Base-by-base conservation (phyloP, 2,888 invertebrate genomes). In the Perizoma affinitatum region DNA sequence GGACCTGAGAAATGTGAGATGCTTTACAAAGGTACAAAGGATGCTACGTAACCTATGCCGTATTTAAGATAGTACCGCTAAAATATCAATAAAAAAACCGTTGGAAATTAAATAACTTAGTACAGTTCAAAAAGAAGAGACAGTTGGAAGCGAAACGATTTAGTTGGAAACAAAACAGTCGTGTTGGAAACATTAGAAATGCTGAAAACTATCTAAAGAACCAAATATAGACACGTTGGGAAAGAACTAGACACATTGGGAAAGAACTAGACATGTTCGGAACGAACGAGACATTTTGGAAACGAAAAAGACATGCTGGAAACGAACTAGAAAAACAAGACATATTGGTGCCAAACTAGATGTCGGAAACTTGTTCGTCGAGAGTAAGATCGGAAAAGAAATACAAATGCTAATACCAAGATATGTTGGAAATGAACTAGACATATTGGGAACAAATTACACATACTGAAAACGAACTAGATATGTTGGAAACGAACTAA, bases 401-500 rank as follows among this genome's bases (percentile, higher is more conserved):
- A n/a, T n/a, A n/a, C n/a, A n/a, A n/a, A n/a, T n/a, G 11, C 11
- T 11, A 5, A 11, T 44, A 11, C 4, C 33, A 34, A 46, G 5
- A 46, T 10, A 34, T 4, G 9, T 34, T 46, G 46, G 35, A 51
- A 34, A 51, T 8, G n/a, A 42, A 35, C 34, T 10, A 47, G 40
- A n/a, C 34, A 45, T 5, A 38, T 40, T 10, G 40, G n/a, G 10
- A 44, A 44, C 43, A 5, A 50, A 55, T 33, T 42, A 22, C 10
- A 49, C 7, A 38, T 6, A 38, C 47, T 36, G 35, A 9, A 50
- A 50, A 45, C 10, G 35, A 47, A 34, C 50, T 50, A 40, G 9
- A 51, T 38, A 38, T 7, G 42, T 51, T 1, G 8, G 38, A 4
- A 4, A 38, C 38, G 38, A 7, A 38, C 1, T 38, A 38, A 38